phyloP scores from a whole-genome alignment of 2,113 vertebrate genomes.

The Colaptes auratus region DNA sequence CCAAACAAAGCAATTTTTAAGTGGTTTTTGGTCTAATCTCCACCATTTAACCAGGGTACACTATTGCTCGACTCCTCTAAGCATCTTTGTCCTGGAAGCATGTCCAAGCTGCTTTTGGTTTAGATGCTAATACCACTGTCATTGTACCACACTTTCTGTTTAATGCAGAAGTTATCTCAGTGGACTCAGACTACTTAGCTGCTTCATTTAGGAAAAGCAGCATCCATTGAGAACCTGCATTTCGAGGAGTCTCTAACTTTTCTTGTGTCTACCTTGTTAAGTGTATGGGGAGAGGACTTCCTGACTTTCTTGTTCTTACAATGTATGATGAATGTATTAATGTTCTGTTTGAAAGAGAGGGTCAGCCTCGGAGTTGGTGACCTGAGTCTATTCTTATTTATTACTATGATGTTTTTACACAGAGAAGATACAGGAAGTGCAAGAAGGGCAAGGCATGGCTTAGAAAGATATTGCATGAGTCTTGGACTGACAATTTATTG shows the following conservation, averaged over 20 bases:
- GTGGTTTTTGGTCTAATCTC: not conserved
- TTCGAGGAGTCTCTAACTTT: not conserved
- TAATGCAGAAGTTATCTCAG: not conserved
- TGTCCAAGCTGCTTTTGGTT: not conserved
- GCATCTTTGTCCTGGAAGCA: not conserved
- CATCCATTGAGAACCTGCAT: not conserved
- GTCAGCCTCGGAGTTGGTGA: not conserved
- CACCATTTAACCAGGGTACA: not conserved
- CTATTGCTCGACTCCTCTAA: not conserved
- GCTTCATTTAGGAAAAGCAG: not conserved
- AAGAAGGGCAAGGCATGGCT: not conserved
- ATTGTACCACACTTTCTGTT: not conserved
- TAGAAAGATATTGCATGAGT: not conserved
- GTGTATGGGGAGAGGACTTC: not conserved
- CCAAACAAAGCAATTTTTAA: too few relatives aligned
- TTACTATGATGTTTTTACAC: not conserved
- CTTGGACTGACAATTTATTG: not conserved
- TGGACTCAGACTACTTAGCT: not conserved
- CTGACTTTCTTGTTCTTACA: not conserved
- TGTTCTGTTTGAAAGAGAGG: not conserved
- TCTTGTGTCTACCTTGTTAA: not conserved
- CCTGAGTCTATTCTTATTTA: not conserved
- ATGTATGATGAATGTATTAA: not conserved
- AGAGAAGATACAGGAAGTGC: not conserved
- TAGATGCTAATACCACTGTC: not conserved